Conservation (phyloP, 2,888 invertebrate species). For the Rutpela maculata region DNA sequence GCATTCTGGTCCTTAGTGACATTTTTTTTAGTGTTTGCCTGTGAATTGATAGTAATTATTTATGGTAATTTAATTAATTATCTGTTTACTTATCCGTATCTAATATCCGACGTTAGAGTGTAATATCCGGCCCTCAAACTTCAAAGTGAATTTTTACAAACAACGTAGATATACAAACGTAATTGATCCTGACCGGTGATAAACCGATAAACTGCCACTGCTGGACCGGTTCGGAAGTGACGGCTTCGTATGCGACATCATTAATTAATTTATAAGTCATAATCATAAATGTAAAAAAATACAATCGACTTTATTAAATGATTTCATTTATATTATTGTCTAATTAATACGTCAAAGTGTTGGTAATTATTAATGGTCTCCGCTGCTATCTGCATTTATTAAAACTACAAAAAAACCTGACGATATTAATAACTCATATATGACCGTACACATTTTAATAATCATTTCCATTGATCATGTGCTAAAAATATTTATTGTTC, state of each 20-base stretch:
- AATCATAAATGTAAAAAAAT: conserved; percentile 37
- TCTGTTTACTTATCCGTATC: too few relatives aligned
- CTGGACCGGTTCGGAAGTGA: conserved; percentile 58
- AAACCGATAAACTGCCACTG: conserved; percentile 50
- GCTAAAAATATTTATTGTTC: background rate
- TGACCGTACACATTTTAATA: conserved; percentile 12
- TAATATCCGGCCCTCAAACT: background rate
- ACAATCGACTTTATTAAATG: conserved; percentile 33
- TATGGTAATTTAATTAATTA: too few relatives aligned
- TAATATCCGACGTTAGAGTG: background rate
- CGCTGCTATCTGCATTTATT: conserved; percentile 23
- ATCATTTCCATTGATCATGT: conserved; percentile 5
- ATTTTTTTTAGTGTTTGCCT: too few relatives aligned
- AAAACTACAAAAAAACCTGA: conserved; percentile 13
- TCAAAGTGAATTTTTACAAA: conserved; percentile 8
- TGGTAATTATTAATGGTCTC: conserved; percentile 30
- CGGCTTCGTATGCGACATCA: conserved; percentile 57
- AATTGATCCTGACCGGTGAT: conserved; percentile 43
- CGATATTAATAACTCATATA: conserved; percentile 1
- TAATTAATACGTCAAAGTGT: conserved; percentile 31
- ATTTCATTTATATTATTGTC: conserved; percentile 39
- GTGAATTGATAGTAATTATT: too few relatives aligned
- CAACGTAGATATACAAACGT: background rate
- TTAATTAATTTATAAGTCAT: conserved; percentile 59
- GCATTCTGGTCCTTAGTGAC: too few relatives aligned